phyloP scores from a whole-genome alignment of 2,797 vertebrate genomes.

The Coendou prehensilis region DNA sequence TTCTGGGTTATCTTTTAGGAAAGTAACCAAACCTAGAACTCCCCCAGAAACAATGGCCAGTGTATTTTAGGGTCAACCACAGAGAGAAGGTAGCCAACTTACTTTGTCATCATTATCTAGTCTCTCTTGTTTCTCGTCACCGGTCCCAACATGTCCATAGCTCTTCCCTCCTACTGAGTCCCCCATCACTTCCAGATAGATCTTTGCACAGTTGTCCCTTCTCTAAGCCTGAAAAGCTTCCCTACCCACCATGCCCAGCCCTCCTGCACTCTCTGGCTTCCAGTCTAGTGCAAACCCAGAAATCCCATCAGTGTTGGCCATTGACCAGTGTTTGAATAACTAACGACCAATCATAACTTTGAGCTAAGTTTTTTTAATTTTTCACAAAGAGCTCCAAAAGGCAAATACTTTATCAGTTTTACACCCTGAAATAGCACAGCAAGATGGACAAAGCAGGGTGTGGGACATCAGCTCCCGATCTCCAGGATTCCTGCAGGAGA shows the following conservation, averaged over 20 bases:
- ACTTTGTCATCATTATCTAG: fast-evolving
- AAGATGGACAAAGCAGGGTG: background rate
- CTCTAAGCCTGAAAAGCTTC: too few relatives aligned
- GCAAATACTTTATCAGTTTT: constrained; percentile 18
- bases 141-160: fast-evolving
- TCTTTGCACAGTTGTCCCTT: background rate
- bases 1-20: background rate
- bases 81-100: fast-evolving
- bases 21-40: background rate
- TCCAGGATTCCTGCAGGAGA: background rate
- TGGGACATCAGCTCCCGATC: background rate
- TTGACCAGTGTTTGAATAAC: background rate
- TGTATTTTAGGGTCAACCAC: background rate
- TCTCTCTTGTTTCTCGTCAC: background rate
- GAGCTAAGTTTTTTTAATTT: constrained; percentile 59
- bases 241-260: fast-evolving
- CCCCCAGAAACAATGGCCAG: background rate
- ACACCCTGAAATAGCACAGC: background rate
- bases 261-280: background rate
- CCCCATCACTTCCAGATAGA: background rate
- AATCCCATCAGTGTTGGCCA: background rate
- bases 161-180: background rate
- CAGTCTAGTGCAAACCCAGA: background rate
- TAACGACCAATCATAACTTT: background rate
- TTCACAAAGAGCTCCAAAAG: constrained; percentile 71